Conservation (phyloP, 1,140 invertebrate genomes). For the Trichomalopsis sarcophagae region DNA sequence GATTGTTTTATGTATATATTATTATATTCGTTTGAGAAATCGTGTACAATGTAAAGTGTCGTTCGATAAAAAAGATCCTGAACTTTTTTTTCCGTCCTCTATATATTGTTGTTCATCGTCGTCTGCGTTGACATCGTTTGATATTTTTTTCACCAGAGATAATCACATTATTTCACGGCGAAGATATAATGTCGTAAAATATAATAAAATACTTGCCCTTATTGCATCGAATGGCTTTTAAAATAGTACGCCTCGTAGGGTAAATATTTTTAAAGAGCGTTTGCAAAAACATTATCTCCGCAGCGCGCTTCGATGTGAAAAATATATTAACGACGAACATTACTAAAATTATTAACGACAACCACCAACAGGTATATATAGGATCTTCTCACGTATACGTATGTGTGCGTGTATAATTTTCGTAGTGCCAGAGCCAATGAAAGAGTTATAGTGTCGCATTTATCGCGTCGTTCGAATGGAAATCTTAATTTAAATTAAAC, state of each 20-base stretch:
- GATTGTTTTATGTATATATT: background rate
- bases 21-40: constrained; percentile 39
- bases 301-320: background rate
- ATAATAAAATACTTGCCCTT: background rate
- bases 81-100: background rate
- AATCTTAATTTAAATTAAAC: background rate
- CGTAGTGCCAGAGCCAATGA: constrained; percentile 29
- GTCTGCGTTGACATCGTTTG: background rate
- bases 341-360: too few relatives aligned
- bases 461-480: constrained; percentile 36
- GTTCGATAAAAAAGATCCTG: constrained; percentile 25
- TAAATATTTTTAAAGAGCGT: background rate
- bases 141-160: background rate
- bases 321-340: background rate
- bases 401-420: background rate
- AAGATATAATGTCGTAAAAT: background rate
- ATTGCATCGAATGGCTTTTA: background rate
- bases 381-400: constrained; percentile 18
- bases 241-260: background rate
- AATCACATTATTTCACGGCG: background rate
- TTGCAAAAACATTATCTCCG: background rate
- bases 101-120: background rate
- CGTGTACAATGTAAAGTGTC: constrained; percentile 38
- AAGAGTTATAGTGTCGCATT: constrained; percentile 5
- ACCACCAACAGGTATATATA: background rate